These are phyloP conservation scores for Lampris megalopsis DNA, from an alignment of 2,113 vertebrate species.

Conservation along the genomic window DNA sequence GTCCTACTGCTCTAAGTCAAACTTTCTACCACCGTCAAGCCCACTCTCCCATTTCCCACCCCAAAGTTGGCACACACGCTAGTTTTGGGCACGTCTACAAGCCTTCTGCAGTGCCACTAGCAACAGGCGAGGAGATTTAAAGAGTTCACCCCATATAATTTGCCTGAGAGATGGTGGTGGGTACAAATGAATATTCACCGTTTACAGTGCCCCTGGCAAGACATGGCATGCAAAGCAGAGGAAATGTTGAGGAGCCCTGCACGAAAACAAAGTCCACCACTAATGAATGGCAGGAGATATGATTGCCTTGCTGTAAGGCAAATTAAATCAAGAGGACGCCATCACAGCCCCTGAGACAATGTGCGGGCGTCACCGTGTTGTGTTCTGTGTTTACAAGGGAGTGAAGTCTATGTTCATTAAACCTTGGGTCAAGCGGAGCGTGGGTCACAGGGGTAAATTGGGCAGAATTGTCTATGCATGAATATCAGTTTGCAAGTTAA, in stretches of 20 bases:
- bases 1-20: not conserved
- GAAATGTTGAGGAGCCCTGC: constrained; percentile 2
- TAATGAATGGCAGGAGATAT: constrained; percentile 2
- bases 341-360: not conserved
- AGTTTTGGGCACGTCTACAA: not conserved
- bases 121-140: no score
- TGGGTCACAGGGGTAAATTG: not conserved
- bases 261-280: constrained; percentile 3
- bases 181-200: constrained; percentile 7
- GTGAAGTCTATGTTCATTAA: not conserved
- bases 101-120: not conserved
- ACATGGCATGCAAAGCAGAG: not conserved
- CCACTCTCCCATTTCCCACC: not conserved
- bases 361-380: not conserved
- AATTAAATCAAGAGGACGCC: constrained; percentile 9
- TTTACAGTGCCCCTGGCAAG: not conserved
- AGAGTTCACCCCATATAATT: not conserved
- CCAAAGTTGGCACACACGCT: not conserved
- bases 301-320: constrained; percentile 8
- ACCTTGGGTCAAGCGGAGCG: not conserved
- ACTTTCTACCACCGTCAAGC: not conserved
- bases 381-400: not conserved
- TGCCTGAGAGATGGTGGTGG: constrained; percentile 11
- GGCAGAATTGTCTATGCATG: not conserved
- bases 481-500: not conserved